Evolutionary conservation across 1,140 invertebrate species (phyloP).

Genomic region (Battus philenor): DNA sequence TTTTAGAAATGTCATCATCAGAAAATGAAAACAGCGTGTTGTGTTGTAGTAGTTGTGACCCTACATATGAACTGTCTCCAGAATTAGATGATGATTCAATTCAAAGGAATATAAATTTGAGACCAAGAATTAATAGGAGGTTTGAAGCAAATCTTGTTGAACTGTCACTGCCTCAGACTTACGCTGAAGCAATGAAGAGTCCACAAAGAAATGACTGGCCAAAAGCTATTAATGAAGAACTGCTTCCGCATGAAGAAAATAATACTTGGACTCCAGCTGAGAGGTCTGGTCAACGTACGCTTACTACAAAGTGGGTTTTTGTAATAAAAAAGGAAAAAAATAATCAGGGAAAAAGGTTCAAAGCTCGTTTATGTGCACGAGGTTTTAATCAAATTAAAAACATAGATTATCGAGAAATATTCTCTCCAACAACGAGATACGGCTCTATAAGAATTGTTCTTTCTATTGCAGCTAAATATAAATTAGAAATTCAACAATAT

Average conservation of each 20-base stretch:
- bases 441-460: constrained; percentile 54
- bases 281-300: constrained; percentile 20
- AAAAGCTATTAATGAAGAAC: constrained; percentile 20
- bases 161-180: constrained; percentile 14
- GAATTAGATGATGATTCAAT: constrained; percentile 7
- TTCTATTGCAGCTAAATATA: constrained; percentile 41
- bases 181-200: constrained; percentile 18
- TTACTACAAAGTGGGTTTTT: constrained; percentile 30
- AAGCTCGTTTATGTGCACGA: constrained; percentile 32
- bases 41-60: too few relatives aligned
- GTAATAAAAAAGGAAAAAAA: constrained; percentile 16
- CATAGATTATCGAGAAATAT: constrained; percentile 64
- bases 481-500: constrained; percentile 50
- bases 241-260: constrained; percentile 21
- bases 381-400: constrained; percentile 31
- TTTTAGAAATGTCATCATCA: constrained; percentile 1
- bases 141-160: constrained; percentile 22
- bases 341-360: constrained; percentile 20
- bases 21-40: constrained; percentile 12
- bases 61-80: constrained; percentile 17
- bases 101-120: constrained; percentile 15
- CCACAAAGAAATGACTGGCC: constrained; percentile 15
- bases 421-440: constrained; percentile 49
- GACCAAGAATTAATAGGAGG: constrained; percentile 16
- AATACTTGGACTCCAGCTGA: constrained; percentile 18